phyloP scores from a whole-genome alignment of 2,797 vertebrate genomes.

The Tarsius wallacei region DNA sequence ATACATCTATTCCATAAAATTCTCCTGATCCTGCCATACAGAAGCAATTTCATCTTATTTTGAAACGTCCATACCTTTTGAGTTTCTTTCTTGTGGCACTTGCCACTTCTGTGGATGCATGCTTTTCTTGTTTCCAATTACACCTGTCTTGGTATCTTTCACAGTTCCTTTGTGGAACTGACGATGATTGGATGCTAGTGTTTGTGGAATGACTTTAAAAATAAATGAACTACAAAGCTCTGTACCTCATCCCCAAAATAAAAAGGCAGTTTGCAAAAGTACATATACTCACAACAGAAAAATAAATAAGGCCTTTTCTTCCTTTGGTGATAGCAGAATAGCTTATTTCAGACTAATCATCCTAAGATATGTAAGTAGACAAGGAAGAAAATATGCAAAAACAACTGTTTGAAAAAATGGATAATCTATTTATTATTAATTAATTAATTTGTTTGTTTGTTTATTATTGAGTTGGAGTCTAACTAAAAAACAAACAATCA shows the following conservation, averaged over 20 bases:
- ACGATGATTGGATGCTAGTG: not conserved
- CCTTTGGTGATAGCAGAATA: not conserved
- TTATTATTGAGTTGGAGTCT: not conserved
- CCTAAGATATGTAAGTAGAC: not conserved
- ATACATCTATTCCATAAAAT: not conserved
- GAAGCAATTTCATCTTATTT: not conserved
- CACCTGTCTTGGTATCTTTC: not conserved
- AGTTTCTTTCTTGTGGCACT: not conserved
- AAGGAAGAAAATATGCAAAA: not conserved
- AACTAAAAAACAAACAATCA: not conserved
- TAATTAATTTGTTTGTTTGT: no score
- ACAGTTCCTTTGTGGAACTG: not conserved
- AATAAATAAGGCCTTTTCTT: not conserved
- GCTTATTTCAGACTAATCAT: not conserved
- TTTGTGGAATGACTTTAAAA: not conserved
- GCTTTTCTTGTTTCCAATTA: not conserved
- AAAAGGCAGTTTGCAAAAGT: conserved; percentile 28
- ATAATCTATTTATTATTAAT: not conserved
- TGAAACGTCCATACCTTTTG: not conserved
- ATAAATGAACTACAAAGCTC: not conserved
- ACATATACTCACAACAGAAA: not conserved
- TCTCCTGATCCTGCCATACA: not conserved
- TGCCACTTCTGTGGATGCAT: not conserved
- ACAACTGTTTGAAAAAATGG: not conserved
- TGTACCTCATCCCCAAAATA: not conserved